Evolutionary conservation across 2,888 invertebrate genomes (phyloP), one percentile per base, ranked within the genome.

Genomic region (Stenodera caucasica): DNA sequence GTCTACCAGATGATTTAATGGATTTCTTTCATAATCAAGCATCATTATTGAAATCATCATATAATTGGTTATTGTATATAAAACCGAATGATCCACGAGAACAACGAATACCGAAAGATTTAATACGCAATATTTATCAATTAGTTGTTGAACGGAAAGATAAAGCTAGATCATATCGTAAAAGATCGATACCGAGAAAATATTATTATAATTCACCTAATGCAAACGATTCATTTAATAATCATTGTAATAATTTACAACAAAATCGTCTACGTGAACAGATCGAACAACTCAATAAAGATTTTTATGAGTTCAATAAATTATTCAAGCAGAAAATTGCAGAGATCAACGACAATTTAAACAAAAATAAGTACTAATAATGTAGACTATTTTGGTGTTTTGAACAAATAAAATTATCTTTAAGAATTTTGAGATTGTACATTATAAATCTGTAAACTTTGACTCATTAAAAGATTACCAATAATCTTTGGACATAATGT

Each of bases 11-110:
- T 32, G 86, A 85, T 61, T 75, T 92, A 14, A 81, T 91, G 21
- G 82, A 84, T 0, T 84, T 89, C 32, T 84, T 90, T 61, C 86
- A 91, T 62, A 86, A 86, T 69, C 89, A 89, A 23, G 92, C 93
- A 0, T 76, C 92, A 26, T 78, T 93, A n/a, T 84, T 92, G 6
- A 89, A 89, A 40, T 88, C 91, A 0, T 87, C 90, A 2, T 86
- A 88, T 72, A 88, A 90, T 59, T 88, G 90, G 67, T 85, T 87
- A 7, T 84, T 92, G 50, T 88, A 90, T 65, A 88, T 93, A 65
- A 83, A 90, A 56, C 93, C 93, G 0, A 93, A 93, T 72, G 92
- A 94, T 78, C 92, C 92, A 0, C 81, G 92, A 55, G 93, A 93
- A 71, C 88, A 84, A 58, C 85, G 91, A 81, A 86, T 90, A 68